phyloP scores from a whole-genome alignment of 2,113 vertebrate genomes.

The Mormyrus iriodes region DNA sequence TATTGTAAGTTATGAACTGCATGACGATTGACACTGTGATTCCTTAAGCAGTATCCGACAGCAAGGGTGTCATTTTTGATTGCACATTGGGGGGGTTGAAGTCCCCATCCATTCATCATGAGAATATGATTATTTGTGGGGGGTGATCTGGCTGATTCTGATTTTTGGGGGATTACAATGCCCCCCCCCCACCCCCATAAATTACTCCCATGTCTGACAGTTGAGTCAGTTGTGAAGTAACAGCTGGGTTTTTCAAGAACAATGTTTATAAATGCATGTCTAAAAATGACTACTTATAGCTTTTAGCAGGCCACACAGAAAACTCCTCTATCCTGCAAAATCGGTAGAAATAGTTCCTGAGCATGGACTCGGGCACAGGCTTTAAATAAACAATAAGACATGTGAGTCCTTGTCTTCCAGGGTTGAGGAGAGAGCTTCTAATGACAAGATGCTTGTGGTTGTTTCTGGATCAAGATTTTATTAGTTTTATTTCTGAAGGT shows the following conservation, averaged over 20 bases:
- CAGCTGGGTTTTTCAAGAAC: neutral
- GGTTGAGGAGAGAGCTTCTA: neutral
- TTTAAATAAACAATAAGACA: neutral
- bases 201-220: too few species aligned
- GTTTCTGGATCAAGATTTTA: neutral
- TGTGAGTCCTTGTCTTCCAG: neutral
- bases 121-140: too few species aligned
- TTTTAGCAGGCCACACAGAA: neutral
- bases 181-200: too few species aligned
- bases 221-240: neutral
- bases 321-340: neutral
- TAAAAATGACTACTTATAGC: neutral
- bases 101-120: too few species aligned
- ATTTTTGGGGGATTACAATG: too few species aligned
- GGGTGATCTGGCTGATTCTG: too few species aligned
- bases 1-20: neutral
- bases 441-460: neutral
- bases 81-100: too few species aligned
- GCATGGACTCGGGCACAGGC: neutral
- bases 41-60: neutral
- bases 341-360: neutral
- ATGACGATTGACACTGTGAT: neutral
- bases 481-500: neutral
- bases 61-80: too few species aligned
- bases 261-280: neutral